Percentiles rank a stretch among this genome's conserved stretches.
Evolutionary conservation across 92 coral and sea anemone genomes (phyloP).

Genomic region (Phenganax marumi): DNA sequence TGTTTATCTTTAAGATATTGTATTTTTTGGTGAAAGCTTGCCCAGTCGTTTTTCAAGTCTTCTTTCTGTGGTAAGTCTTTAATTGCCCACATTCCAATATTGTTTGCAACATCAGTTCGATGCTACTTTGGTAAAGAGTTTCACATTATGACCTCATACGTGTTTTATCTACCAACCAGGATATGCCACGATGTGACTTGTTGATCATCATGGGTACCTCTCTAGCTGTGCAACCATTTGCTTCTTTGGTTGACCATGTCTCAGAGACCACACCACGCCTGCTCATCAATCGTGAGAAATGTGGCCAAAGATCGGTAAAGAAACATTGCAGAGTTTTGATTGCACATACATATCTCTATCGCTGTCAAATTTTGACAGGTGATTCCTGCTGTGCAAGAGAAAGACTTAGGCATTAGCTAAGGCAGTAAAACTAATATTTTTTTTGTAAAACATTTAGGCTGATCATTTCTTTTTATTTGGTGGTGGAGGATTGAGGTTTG

Average conservation of each 20-base stretch:
- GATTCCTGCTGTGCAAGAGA: neutral
- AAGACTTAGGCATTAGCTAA: no score
- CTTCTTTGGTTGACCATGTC: conserved; percentile 80
- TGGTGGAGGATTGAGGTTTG: conserved; percentile 75
- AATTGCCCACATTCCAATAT: neutral
- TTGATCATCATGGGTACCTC: conserved; percentile 96
- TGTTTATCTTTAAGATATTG: conserved; percentile 65
- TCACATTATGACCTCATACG: neutral
- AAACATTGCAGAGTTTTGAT: neutral
- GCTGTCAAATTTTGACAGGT: neutral
- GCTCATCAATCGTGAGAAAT: conserved; percentile 82
- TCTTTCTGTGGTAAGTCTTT: conserved; percentile 54
- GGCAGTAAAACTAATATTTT: neutral
- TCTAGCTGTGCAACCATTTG: conserved; percentile 91
- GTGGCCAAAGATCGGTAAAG: conserved; percentile 63
- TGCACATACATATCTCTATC: neutral
- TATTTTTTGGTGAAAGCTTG: conserved; percentile 93
- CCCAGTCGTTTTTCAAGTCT: conserved; percentile 70
- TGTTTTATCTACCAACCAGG: conserved; percentile 48
- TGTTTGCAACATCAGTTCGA: neutral
- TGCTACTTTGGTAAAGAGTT: no score
- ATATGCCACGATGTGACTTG: conserved; percentile 81
- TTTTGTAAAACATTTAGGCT: conserved; percentile 3
- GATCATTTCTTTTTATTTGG: conserved; percentile 55
- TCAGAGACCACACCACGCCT: conserved; percentile 84